Base-by-base conservation (phyloP, 2,888 invertebrate species). In the Sicus ferrugineus region DNA sequence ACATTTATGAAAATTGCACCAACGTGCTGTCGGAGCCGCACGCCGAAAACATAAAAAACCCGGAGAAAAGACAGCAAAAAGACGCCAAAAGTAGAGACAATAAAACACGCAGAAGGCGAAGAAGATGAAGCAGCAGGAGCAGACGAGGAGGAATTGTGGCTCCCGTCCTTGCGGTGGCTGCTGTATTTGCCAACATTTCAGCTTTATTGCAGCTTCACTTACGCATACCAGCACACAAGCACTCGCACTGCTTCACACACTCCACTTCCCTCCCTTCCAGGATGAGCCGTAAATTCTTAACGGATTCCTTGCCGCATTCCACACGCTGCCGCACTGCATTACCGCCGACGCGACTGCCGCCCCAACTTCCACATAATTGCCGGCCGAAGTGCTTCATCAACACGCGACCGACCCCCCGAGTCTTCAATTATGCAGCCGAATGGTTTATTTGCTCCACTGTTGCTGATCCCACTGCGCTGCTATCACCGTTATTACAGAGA, bases 361-460 rank as follows among this genome's bases (percentile, higher is more conserved):
- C n/a, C 38, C 7, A 21, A 42, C 26, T n/a, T 3, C 69, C 70
- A 71, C 71, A 68, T 74, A 74, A 75, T 76, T 74, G 75, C 69
- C 56, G 70, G 70, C 70, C 73, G 71, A 73, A 76, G 74, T 76
- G 76, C 74, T 76, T 76, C 75, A 75, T 76, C 75, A 34, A 68
- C 64, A 56, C 56, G 30, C 59, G 38, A 34, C 59, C 46, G 48
- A 72, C 69, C 75, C 73, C 78, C 75, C 76, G 75, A 78, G 77
- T 78, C 75, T 72, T 81, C 80, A 82, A 81, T 81, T 81, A 81
- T 81, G 81, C 81, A 81, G 69, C 78, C 75, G 74, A 79, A 81
- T 81, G 81, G 77, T 80, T 79, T 80, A 80, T 80, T 78, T 72
- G 69, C 75, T 74, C 74, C 70, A 69, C 73, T 68, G 62, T 69